Conservation (phyloP, 2,797 vertebrate genomes). For the Jordanella pulchra region DNA sequence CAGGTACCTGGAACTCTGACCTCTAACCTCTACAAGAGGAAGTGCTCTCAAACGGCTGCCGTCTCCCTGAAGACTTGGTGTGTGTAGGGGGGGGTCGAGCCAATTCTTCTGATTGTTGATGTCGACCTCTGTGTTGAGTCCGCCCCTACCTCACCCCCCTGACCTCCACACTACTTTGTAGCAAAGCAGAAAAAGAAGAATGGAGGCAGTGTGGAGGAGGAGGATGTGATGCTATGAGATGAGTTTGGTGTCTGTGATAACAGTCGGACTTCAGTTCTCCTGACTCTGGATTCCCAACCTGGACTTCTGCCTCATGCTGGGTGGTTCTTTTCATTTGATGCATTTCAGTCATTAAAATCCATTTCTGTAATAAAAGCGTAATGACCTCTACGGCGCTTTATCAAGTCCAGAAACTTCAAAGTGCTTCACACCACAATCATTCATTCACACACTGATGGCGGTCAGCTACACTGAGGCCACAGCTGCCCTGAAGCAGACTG, state of each 20-base stretch:
- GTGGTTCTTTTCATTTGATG: too few species aligned
- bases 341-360: too few species aligned
- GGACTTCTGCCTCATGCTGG: too few species aligned
- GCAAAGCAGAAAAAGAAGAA: constrained; percentile 34
- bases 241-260: neutral
- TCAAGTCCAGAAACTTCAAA: too few species aligned
- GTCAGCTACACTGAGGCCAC: too few species aligned
- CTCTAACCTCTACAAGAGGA: constrained; percentile 47
- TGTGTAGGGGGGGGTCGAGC: constrained; percentile 27
- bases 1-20: constrained; percentile 40
- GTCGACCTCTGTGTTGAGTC: constrained; percentile 66
- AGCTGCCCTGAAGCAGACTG: too few species aligned
- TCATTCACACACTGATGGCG: too few species aligned
- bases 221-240: neutral
- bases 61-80: constrained; percentile 70
- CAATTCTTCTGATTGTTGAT: constrained; percentile 59
- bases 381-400: too few species aligned
- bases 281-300: too few species aligned
- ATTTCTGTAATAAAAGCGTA: too few species aligned
- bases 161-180: constrained; percentile 32
- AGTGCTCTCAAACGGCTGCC: constrained; percentile 77
- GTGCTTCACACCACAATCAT: too few species aligned
- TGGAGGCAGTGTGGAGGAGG: constrained; percentile 17
- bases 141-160: neutral
- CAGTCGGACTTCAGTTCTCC: neutral